A percentile compares a stretch with the other conserved stretches of the same genome.
These are phyloP conservation scores for Drosophila sucinea DNA, from an alignment of 1,140 invertebrate species.

Conservation along the genomic window DNA sequence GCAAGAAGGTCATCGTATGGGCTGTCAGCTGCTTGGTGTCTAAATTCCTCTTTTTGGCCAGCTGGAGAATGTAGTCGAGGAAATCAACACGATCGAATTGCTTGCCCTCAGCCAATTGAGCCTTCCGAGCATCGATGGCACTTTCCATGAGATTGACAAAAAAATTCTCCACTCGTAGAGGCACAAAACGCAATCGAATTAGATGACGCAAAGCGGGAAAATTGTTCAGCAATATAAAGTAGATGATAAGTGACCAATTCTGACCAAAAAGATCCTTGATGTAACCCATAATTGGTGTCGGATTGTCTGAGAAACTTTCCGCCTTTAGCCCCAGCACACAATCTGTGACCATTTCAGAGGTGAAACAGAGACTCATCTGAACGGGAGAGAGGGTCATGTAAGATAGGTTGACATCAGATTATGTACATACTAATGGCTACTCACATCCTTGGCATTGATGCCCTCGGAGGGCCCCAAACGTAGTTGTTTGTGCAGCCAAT, in stretches of 20 bases:
- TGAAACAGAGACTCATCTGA: slow-evolving; percentile 81
- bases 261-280: slow-evolving; percentile 57
- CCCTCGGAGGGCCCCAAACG: slow-evolving; percentile 35
- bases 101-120: slow-evolving; percentile 36
- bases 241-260: slow-evolving; percentile 41
- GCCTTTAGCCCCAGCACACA: slow-evolving; percentile 84
- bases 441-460: slow-evolving; percentile 63
- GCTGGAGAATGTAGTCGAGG: slow-evolving; percentile 76
- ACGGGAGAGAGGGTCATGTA: neutral
- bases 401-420: no score
- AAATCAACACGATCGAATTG: slow-evolving; percentile 74
- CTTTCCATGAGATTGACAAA: slow-evolving; percentile 70
- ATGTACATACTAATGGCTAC: slow-evolving; percentile 1
- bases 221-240: slow-evolving; percentile 40
- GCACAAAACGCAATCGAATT: slow-evolving; percentile 54
- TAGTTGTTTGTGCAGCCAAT: slow-evolving; percentile 62
- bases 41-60: slow-evolving; percentile 70
- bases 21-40: slow-evolving; percentile 41
- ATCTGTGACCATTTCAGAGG: slow-evolving; percentile 84
- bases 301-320: slow-evolving; percentile 67
- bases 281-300: slow-evolving; percentile 54
- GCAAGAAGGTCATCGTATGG: slow-evolving; percentile 65
- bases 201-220: slow-evolving; percentile 49
- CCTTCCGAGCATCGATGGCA: slow-evolving; percentile 65
- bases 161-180: slow-evolving; percentile 56